phyloP scores from a whole-genome alignment of 1,140 invertebrate genomes.

The Cephus cinctus region DNA sequence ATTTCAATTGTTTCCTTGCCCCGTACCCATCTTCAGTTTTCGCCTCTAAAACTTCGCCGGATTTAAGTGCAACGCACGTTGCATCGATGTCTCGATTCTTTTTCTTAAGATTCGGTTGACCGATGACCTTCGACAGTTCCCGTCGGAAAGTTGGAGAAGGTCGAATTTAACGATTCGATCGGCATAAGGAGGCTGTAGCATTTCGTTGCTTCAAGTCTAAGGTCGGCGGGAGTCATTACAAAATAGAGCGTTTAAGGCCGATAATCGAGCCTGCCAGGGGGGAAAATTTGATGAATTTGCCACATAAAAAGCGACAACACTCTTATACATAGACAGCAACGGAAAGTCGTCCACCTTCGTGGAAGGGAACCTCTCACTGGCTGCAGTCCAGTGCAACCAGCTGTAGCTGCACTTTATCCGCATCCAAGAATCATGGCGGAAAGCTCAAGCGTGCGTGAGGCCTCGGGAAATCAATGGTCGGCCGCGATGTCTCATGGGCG shows the following conservation, averaged over 20 bases:
- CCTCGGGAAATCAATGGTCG: neutral
- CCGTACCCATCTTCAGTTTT: too few species aligned
- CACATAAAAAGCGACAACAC: slow-evolving; percentile 10
- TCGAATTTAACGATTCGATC: too few species aligned
- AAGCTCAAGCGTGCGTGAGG: neutral
- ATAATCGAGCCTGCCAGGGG: neutral
- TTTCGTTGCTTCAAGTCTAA: too few species aligned
- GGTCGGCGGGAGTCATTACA: neutral
- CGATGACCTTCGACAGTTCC: too few species aligned
- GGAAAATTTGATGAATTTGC: neutral
- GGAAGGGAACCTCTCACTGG: slow-evolving; percentile 25
- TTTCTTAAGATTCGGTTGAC: too few species aligned
- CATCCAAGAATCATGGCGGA: neutral
- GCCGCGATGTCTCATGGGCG: neutral
- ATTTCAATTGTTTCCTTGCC: too few species aligned
- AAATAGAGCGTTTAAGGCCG: neutral
- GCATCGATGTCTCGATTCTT: too few species aligned
- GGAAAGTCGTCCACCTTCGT: slow-evolving; percentile 30
- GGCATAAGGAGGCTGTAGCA: neutral
- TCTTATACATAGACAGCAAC: slow-evolving; percentile 12
- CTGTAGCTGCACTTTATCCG: neutral
- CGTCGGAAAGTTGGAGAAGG: too few species aligned
- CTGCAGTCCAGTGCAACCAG: slow-evolving; percentile 11
- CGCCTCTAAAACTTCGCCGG: too few species aligned
- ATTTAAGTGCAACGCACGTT: too few species aligned